These are phyloP conservation scores for Typhlichthys subterraneus DNA, from an alignment of 2,797 vertebrate genomes.

Conservation along the genomic window DNA sequence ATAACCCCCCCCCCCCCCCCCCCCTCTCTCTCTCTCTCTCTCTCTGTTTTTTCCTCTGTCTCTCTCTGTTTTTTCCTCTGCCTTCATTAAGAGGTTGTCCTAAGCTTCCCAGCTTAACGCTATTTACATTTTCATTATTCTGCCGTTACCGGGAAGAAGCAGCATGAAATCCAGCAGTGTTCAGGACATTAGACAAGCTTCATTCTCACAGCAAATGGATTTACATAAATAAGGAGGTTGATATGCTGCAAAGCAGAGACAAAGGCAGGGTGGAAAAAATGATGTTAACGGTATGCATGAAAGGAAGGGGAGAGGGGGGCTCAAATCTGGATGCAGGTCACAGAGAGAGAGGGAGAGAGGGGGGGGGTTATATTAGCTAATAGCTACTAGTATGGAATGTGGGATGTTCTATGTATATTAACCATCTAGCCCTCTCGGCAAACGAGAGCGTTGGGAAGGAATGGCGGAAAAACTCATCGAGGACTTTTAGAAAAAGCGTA, in stretches of 20 bases:
- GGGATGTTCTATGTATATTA: too few relatives aligned
- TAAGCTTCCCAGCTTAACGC: constrained; percentile 76
- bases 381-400: too few relatives aligned
- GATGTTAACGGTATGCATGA: neutral
- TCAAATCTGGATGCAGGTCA: constrained; percentile 40
- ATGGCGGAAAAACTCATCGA: constrained; percentile 8
- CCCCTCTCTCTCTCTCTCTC: too few relatives aligned
- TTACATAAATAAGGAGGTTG: constrained; percentile 77
- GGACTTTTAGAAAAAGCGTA: constrained; percentile 21
- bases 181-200: constrained; percentile 79
- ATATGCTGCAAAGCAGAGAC: constrained; percentile 56
- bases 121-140: constrained; percentile 82
- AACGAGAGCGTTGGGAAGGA: constrained; percentile 27
- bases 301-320: constrained; percentile 15
- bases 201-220: constrained; percentile 77
- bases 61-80: constrained; percentile 29
- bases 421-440: constrained; percentile 9
- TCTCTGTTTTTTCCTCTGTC: neutral
- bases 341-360: too few relatives aligned
- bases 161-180: constrained; percentile 77
- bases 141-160: constrained; percentile 72
- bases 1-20: constrained; percentile 9
- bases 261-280: constrained; percentile 19
- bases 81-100: constrained; percentile 78
- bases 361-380: too few relatives aligned